A percentile compares a stretch with the other conserved stretches of the same genome.
phyloP scores from a whole-genome alignment of 1,140 invertebrate species.

The Sweltsa coloradensis region DNA sequence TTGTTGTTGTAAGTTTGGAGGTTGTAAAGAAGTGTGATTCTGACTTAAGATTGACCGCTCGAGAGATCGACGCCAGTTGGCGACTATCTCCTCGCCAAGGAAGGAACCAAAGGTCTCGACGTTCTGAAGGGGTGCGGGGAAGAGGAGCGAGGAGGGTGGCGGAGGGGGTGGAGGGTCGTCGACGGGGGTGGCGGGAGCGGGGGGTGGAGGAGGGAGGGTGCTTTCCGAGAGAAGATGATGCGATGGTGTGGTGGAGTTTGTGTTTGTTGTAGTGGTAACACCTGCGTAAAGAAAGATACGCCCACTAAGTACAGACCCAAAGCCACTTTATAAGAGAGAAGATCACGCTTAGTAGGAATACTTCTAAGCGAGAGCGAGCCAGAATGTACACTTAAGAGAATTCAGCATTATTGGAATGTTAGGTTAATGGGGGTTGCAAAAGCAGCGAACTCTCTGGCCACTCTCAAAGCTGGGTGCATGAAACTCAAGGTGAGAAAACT shows the following conservation, averaged over 20 bases:
- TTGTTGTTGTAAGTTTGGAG: not conserved
- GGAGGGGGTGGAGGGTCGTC: conserved; percentile 27
- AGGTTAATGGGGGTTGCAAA: no score
- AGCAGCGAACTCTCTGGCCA: no score
- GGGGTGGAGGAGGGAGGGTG: conserved; percentile 11
- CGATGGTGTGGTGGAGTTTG: conserved; percentile 5
- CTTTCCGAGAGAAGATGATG: conserved; percentile 1
- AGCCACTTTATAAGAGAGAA: no score
- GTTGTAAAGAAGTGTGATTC: conserved; percentile 20
- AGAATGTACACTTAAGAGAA: no score
- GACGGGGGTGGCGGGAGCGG: conserved; percentile 16
- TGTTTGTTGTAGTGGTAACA: conserved; percentile 1
- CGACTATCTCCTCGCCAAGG: conserved; percentile 63
- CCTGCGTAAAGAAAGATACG: no score
- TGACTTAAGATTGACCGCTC: conserved; percentile 33
- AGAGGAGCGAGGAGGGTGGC: conserved; percentile 34
- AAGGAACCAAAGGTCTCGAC: conserved; percentile 56
- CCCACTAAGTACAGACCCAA: no score
- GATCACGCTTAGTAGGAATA: no score
- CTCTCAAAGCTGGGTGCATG: no score
- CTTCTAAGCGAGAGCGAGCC: no score
- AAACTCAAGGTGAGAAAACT: no score
- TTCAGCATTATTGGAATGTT: no score
- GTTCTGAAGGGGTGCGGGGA: conserved; percentile 47
- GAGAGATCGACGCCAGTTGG: conserved; percentile 59